Base-by-base conservation (phyloP, 2,797 vertebrate genomes). In the Thalassophryne amazonica region DNA sequence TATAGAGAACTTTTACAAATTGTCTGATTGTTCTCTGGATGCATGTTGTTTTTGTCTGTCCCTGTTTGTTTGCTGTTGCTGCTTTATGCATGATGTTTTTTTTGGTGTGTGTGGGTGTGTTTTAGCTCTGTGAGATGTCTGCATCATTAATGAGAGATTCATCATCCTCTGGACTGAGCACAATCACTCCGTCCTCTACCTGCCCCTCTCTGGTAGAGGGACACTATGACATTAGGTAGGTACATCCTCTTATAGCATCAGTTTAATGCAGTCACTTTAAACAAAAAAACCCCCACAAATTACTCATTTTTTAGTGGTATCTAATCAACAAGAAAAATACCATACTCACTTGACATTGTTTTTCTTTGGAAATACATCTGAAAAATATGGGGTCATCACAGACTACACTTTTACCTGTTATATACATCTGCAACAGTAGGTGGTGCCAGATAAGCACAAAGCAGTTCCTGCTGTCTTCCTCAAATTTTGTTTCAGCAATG, bases 51-150 rank as follows among this genome's bases (percentile, higher is more conserved):
- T 77, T 78, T 33, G 69, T 83, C 25, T n/a, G 53, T 81, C 70
- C 69, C 86, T 70, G 79, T 85, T 51, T 71, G 78, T 82, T 65
- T 62, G 69, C 66, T 27, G 65, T 36, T 58, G 27, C 25, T 40
- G 52, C 29, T 61, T 18, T 52, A 11, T 41, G 52, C 34, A 25
- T 30, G 35, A 13, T 50, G 13, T 40, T 55, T 47, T 73, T 56
- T 71, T 24, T 29, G 45, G 41, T 37, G 46, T 50, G 70, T 9
- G 11, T 60, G 49, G 52, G 27, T 75, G 57, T 62, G 28, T 82
- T 69, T 34, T 82, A 99, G 97, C 92, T 99, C 19, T 99, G 96
- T 0, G 97, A 98, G 90, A 97, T 98, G 91, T 97, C 97, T 0
- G 93, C 95, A 37, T 97, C 95, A 0, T 81, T 98, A 50, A 87